Evolutionary conservation across 2,888 invertebrate species (phyloP), one percentile per base, ranked within the genome.

Genomic region (Furcula furcula): DNA sequence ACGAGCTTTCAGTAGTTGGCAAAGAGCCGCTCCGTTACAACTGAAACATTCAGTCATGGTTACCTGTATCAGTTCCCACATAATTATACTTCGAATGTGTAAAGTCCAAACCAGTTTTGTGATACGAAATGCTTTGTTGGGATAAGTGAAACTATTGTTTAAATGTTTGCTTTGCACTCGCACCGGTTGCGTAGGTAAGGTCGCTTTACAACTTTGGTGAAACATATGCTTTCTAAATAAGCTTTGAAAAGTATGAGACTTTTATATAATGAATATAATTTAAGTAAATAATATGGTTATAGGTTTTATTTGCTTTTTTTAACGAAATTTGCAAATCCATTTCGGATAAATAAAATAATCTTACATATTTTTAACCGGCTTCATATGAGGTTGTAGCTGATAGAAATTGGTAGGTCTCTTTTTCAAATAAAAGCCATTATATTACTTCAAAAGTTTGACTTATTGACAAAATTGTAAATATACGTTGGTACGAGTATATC

Each of bases 91-190:
- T 29, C 40, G 56, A 62, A 47, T 65, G 46, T 57, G 58, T 60
- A 65, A 55, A 55, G 47, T 62, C 39, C 49, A 51, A 27, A 36
- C 54, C 44, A 36, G 55, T 52, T 58, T 55, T 55, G 63, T 67
- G 65, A 69, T 66, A 65, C 61, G 56, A 60, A 58, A 42, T 63
- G 60, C 48, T 61, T 62, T 71, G 65, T 66, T 68, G 51, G 62
- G 55, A 62, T 65, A 66, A 76, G 76, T 77, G 74, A 73, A 74
- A 76, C 58, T 62, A 52, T 57, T 60, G 66, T 67, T 59, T 71
- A 74, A 76, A 87, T 87, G 87, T 85, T 86, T 76, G 65, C 76
- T 67, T 70, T 78, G 59, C 76, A 75, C 64, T 79, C 84, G 36
- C 68, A 68, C 40, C 65, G 78, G 55, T 69, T 86, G 65, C 81